Percentiles rank a stretch among this genome's conserved stretches.
Evolutionary conservation across 2,797 vertebrate genomes (phyloP).

Genomic region (Dipus sagitta): DNA sequence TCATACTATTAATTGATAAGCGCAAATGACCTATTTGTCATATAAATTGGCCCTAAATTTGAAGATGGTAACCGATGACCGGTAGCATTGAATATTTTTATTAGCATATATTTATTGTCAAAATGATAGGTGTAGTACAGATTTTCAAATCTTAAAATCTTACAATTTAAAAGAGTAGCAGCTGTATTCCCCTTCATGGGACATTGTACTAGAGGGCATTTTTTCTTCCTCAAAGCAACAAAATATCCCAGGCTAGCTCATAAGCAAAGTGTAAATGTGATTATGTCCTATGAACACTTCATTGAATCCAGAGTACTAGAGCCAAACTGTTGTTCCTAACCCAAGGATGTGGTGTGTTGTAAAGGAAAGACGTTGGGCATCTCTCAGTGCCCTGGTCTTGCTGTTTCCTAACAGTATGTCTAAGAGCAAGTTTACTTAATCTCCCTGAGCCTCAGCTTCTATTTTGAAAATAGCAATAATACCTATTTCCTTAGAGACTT

Average conservation of each 20-base stretch:
- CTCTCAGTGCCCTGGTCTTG: not conserved
- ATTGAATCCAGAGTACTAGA: not conserved
- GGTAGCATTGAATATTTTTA: no score
- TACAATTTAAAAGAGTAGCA: not conserved
- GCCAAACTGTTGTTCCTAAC: not conserved
- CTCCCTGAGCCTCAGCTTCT: constrained; percentile 39
- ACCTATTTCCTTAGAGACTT: constrained; percentile 10
- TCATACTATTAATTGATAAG: no score
- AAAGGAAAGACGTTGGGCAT: not conserved
- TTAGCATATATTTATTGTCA: no score
- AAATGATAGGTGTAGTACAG: not conserved
- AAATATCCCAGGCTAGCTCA: constrained; percentile 1
- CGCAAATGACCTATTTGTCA: no score
- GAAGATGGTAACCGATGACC: no score
- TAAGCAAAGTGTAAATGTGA: not conserved
- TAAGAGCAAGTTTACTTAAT: not conserved
- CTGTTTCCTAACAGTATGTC: constrained; percentile 6
- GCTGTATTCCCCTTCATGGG: not conserved
- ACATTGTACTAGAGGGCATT: not conserved
- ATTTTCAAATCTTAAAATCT: not conserved
- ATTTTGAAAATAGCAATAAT: constrained; percentile 48
- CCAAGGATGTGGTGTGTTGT: not conserved
- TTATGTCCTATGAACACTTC: not conserved
- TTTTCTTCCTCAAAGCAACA: not conserved
- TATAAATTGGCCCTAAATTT: no score